Evolutionary conservation across 2,888 invertebrate species (phyloP).

Genomic region (Ectropis crepuscularia): DNA sequence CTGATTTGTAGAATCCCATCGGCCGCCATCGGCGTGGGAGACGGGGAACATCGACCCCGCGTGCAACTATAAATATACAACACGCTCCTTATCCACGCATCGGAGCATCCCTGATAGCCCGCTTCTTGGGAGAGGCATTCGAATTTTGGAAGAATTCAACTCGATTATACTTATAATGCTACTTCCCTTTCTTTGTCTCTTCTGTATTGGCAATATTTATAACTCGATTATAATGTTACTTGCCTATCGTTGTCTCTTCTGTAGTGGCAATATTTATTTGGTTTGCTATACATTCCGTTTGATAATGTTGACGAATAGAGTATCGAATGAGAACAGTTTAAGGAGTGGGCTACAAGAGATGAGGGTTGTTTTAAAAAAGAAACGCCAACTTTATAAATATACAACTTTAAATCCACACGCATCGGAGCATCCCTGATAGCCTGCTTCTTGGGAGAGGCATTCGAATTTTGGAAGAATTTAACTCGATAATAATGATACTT

Average conservation of each 20-base stretch:
- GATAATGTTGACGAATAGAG: no score
- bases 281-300: no score
- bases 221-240: no score
- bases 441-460: slow-evolving; percentile 43
- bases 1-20: slow-evolving; percentile 66
- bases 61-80: slow-evolving; percentile 78
- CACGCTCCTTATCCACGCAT: slow-evolving; percentile 68
- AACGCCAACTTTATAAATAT: no score
- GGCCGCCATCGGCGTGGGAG: slow-evolving; percentile 74
- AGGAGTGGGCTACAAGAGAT: no score
- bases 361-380: no score
- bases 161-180: not conserved
- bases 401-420: slow-evolving; percentile 72
- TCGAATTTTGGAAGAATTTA: slow-evolving; percentile 30
- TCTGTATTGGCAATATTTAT: no score
- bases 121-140: slow-evolving; percentile 41
- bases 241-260: no score
- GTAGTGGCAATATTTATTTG: no score
- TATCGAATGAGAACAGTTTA: no score
- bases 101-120: slow-evolving; percentile 56
- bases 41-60: slow-evolving; percentile 80
- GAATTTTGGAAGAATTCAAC: slow-evolving; percentile 29
- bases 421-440: slow-evolving; percentile 58
- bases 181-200: not conserved
- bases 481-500: not conserved